These are phyloP conservation scores for Choloepus hoffmanni DNA, from an alignment of 2,113 vertebrate species.

Conservation along the genomic window DNA sequence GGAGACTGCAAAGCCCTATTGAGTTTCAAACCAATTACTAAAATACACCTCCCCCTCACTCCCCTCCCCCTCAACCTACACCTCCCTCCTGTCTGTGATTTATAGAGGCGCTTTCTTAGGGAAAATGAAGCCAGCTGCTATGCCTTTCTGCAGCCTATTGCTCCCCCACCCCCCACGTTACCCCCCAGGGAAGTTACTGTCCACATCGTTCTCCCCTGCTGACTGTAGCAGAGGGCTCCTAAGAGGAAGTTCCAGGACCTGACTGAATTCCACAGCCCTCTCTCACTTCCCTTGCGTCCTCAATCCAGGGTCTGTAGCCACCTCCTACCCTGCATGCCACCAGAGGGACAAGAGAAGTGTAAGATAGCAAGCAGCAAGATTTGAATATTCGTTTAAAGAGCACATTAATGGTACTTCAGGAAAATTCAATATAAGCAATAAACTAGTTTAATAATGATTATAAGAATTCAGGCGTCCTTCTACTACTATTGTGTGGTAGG, in stretches of 20 bases:
- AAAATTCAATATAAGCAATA: background rate
- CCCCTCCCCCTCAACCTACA: background rate
- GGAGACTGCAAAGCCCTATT: background rate
- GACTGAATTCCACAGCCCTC: background rate
- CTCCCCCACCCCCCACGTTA: no score
- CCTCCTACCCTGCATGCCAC: background rate
- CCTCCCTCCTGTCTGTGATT: background rate
- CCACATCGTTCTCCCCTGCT: background rate
- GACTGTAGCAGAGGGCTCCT: background rate
- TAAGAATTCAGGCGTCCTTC: background rate
- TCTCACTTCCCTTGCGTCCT: background rate
- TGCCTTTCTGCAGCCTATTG: rapidly evolving
- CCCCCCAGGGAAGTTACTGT: background rate
- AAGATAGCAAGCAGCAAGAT: background rate
- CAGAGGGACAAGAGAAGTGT: background rate
- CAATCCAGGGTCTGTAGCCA: background rate
- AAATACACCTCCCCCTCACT: background rate
- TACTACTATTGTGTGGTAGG: background rate
- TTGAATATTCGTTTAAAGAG: background rate
- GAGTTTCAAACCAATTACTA: background rate
- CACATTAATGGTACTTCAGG: background rate
- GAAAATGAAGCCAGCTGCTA: background rate
- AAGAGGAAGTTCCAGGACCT: background rate
- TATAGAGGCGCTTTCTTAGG: background rate
- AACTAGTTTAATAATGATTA: background rate